phyloP scores from a whole-genome alignment of 64 coral and sea anemone species.

The Stylophora pistillata region DNA sequence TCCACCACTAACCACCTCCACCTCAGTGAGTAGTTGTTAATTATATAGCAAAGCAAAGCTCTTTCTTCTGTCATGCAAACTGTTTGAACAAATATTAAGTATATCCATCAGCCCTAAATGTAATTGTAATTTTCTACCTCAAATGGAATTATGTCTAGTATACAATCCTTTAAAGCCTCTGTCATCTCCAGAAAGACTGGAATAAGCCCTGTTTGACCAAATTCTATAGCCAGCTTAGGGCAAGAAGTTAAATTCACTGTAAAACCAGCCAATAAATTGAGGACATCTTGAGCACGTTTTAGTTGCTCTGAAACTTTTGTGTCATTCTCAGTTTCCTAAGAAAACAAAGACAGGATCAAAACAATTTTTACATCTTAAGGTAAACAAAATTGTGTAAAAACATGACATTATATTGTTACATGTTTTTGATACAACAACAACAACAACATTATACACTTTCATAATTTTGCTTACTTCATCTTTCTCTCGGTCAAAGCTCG shows the following conservation, averaged over 20 bases:
- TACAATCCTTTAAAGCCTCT: constrained; percentile 10
- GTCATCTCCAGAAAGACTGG: constrained; percentile 22
- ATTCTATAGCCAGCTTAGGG: constrained; percentile 4
- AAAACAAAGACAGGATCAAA: neutral
- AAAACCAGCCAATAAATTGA: constrained; percentile 11
- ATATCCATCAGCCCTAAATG: neutral
- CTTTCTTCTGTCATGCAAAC: too few species aligned
- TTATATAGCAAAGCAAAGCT: too few species aligned
- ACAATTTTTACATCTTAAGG: neutral
- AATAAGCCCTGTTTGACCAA: constrained; percentile 6
- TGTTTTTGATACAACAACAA: neutral
- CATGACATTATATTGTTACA: neutral
- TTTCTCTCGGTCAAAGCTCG: constrained; percentile 1
- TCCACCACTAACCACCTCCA: too few species aligned
- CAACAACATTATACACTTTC: neutral
- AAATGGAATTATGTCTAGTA: constrained; percentile 23
- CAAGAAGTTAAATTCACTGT: constrained; percentile 2
- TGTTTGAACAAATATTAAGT: too few species aligned
- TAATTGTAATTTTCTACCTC: neutral
- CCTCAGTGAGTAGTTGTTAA: too few species aligned
- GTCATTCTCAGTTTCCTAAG: neutral
- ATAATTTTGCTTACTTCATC: neutral
- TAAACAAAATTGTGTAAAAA: neutral
- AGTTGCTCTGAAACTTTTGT: neutral
- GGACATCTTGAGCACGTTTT: constrained; percentile 10